Conservation (phyloP, 2,113 vertebrate genomes). For the Tenrec ecaudatus region DNA sequence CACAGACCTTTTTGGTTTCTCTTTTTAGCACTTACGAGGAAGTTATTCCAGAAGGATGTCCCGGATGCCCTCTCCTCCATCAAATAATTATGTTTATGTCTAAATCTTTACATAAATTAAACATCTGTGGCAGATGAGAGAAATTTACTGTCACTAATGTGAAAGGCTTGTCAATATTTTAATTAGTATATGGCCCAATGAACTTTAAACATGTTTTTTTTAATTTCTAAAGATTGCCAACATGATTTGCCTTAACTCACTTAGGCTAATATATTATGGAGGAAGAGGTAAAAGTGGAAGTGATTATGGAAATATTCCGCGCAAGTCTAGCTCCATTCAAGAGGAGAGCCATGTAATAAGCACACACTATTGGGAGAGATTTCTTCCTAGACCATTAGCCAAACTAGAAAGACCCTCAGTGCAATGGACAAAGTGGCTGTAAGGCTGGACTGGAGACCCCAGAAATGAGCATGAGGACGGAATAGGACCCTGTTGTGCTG, state of each 20-base stretch:
- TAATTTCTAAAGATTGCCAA: background rate
- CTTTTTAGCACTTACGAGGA: conserved; percentile 55
- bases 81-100: conserved; percentile 14
- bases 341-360: background rate
- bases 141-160: conserved; percentile 11
- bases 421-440: background rate
- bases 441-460: no score
- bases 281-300: background rate
- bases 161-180: background rate
- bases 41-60: conserved; percentile 63
- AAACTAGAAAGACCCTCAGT: background rate
- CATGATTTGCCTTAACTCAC: background rate
- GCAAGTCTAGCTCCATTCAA: background rate
- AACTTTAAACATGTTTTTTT: background rate
- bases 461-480: background rate
- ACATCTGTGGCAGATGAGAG: conserved; percentile 28
- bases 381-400: background rate
- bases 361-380: background rate
- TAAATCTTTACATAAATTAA: conserved; percentile 41
- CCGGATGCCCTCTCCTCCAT: conserved; percentile 31
- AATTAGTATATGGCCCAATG: background rate
- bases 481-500: background rate
- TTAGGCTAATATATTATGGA: background rate
- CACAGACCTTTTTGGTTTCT: conserved; percentile 6
- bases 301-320: background rate